Percentiles rank a stretch among this genome's conserved stretches.
These are phyloP conservation scores for Luehdorfia chinensis DNA, from an alignment of 1,140 invertebrate genomes.

Conservation along the genomic window DNA sequence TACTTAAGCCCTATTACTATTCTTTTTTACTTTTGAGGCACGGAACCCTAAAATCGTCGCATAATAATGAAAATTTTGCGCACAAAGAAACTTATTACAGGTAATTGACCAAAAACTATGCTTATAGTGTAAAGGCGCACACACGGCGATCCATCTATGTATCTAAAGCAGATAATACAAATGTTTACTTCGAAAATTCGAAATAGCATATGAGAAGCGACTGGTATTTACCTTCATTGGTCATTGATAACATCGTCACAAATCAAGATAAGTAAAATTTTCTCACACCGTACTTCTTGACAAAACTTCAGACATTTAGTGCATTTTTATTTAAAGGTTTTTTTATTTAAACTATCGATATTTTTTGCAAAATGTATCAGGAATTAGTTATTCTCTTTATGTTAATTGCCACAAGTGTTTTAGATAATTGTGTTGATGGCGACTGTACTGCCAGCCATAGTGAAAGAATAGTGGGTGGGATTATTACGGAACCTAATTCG, in stretches of 20 bases:
- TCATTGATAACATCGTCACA: slow-evolving; percentile 13
- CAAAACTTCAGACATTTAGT: neutral
- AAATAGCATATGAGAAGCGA: too few relatives aligned
- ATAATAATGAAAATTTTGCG: too few relatives aligned
- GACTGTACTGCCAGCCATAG: slow-evolving; percentile 9
- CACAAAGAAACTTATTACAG: too few relatives aligned
- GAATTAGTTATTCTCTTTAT: slow-evolving; percentile 24
- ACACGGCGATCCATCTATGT: too few relatives aligned
- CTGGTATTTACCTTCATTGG: slow-evolving; percentile 6
- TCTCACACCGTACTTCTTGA: slow-evolving; percentile 2
- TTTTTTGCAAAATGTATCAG: slow-evolving; percentile 27
- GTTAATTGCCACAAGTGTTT: slow-evolving; percentile 27
- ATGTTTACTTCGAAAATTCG: too few relatives aligned
- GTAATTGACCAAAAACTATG: too few relatives aligned
- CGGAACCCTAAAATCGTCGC: too few relatives aligned
- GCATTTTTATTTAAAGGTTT: neutral
- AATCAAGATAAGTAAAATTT: slow-evolving; percentile 4
- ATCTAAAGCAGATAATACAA: too few relatives aligned
- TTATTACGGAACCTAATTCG: slow-evolving; percentile 32
- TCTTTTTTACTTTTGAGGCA: too few relatives aligned
- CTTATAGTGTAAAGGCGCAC: too few relatives aligned
- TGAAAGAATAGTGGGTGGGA: slow-evolving; percentile 38
- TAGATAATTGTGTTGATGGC: slow-evolving; percentile 17
- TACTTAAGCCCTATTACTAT: too few relatives aligned
- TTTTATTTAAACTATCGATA: neutral